Percentiles rank a stretch among this genome's conserved stretches.
Conservation (phyloP, 2,888 invertebrate species). For the Leptopilina myrica region DNA sequence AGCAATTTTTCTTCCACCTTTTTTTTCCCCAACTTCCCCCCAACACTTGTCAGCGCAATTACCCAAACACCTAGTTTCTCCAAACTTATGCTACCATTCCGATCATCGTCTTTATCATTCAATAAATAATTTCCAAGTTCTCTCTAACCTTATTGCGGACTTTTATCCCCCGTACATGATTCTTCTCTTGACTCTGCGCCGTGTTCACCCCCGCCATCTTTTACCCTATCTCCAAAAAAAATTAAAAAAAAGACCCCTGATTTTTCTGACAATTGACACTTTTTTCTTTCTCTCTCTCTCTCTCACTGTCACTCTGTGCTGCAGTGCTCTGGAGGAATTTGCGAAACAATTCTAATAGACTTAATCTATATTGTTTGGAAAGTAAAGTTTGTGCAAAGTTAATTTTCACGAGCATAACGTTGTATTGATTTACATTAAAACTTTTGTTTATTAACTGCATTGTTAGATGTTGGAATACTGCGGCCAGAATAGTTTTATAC, state of each 20-base stretch:
- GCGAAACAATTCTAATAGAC: background rate
- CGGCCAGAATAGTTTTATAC: background rate
- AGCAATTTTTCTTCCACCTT: slow-evolving; percentile 37
- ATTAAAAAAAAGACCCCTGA: background rate
- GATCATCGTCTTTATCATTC: background rate
- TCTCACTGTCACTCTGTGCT: too few relatives aligned
- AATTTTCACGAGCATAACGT: background rate
- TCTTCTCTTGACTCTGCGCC: slow-evolving; percentile 33
- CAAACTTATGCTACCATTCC: background rate
- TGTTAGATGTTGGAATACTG: background rate
- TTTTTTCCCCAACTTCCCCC: background rate
- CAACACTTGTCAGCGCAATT: slow-evolving; percentile 31
- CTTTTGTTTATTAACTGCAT: slow-evolving; percentile 9
- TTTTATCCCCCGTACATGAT: background rate
- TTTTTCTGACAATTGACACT: background rate
- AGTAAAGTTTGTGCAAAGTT: slow-evolving; percentile 1
- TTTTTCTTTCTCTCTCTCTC: background rate
- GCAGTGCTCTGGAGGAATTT: background rate
- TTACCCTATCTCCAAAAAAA: background rate
- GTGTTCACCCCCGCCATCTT: slow-evolving; percentile 31
- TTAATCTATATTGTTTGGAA: background rate
- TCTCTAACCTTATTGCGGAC: slow-evolving; percentile 14
- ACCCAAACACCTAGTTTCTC: background rate
- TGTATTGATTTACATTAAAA: slow-evolving; percentile 20
- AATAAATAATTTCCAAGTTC: background rate